Conservation (phyloP, 2,888 invertebrate species). For the Malacosoma neustria region DNA sequence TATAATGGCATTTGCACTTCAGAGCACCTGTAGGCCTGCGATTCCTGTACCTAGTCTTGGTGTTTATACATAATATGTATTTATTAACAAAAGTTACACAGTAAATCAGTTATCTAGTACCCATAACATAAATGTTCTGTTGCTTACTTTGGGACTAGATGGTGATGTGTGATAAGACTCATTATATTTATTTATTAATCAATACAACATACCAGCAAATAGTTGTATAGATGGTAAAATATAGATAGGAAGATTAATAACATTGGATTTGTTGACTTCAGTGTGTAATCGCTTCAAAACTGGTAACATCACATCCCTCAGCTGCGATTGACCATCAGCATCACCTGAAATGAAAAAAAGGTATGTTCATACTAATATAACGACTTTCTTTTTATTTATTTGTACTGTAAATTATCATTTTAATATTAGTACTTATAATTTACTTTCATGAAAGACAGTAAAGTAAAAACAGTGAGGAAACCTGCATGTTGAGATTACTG, state of each 20-base stretch:
- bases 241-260: slow-evolving; percentile 60
- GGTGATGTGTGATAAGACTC: not conserved
- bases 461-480: too few relatives aligned
- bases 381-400: too few relatives aligned
- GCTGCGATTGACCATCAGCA: slow-evolving; percentile 35
- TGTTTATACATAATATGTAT: too few relatives aligned
- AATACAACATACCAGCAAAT: slow-evolving; percentile 53
- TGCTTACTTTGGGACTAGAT: not conserved
- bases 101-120: not conserved
- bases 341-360: slow-evolving; percentile 51
- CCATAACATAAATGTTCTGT: not conserved
- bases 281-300: slow-evolving; percentile 46
- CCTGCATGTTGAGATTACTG: too few relatives aligned
- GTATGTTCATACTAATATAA: too few relatives aligned
- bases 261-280: slow-evolving; percentile 52
- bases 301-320: slow-evolving; percentile 49
- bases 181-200: not conserved
- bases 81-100: too few relatives aligned
- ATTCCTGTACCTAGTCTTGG: too few relatives aligned
- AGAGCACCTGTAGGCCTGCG: too few relatives aligned
- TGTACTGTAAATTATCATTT: too few relatives aligned
- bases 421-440: too few relatives aligned
- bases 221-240: slow-evolving; percentile 56
- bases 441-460: too few relatives aligned
- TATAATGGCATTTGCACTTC: too few relatives aligned